These are phyloP conservation scores for Orthosia incerta DNA, from an alignment of 2,888 invertebrate species.

Conservation along the genomic window DNA sequence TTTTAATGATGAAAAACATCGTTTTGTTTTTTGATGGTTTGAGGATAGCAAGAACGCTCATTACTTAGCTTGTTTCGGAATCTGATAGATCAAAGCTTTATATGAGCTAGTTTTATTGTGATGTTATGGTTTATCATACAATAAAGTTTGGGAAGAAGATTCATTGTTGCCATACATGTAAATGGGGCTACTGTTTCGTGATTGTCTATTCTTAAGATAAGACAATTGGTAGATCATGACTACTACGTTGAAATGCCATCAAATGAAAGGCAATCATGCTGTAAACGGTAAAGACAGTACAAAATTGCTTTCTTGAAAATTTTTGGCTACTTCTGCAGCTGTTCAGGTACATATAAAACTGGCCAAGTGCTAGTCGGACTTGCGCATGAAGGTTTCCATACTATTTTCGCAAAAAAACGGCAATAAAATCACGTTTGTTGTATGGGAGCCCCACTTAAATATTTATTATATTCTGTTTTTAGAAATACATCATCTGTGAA, in stretches of 20 bases:
- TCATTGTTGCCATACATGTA: background rate
- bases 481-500: too few species aligned
- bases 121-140: background rate
- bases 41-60: background rate
- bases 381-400: too few species aligned
- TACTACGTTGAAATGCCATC: too few species aligned
- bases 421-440: too few species aligned
- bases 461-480: too few species aligned
- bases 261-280: background rate
- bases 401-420: too few species aligned
- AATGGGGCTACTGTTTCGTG: background rate
- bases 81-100: background rate
- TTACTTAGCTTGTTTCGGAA: background rate
- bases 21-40: background rate
- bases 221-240: too few species aligned
- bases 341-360: too few species aligned
- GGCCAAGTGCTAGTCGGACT: too few species aligned
- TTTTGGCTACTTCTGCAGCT: background rate
- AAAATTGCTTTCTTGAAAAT: background rate
- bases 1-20: slow-evolving; percentile 32
- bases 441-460: too few species aligned
- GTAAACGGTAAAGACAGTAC: background rate
- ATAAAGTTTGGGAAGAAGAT: background rate
- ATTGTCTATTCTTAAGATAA: too few species aligned
- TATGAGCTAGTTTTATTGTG: background rate